Percentiles rank a stretch among this genome's conserved stretches.
phyloP scores from a whole-genome alignment of 2,888 invertebrate species.

The Cenopis cana region DNA sequence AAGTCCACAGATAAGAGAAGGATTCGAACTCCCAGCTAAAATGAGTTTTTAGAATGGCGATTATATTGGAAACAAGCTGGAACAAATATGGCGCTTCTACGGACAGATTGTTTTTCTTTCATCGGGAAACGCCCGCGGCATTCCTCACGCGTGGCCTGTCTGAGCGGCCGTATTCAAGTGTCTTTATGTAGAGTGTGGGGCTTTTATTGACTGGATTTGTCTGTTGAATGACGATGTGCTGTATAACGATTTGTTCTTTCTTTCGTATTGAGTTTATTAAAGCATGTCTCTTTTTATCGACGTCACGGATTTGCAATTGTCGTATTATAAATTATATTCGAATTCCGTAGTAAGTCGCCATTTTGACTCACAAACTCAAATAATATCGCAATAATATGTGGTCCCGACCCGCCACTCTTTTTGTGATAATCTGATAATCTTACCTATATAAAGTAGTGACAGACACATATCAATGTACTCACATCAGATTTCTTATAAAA shows the following conservation, averaged over 20 bases:
- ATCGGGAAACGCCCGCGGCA: conserved; percentile 31
- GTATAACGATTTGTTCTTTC: background rate
- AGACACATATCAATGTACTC: too few species aligned
- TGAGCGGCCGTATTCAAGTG: conserved; percentile 22
- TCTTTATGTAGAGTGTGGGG: conserved; percentile 17
- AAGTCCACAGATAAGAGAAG: conserved; percentile 16
- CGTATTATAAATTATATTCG: too few species aligned
- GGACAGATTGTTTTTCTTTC: conserved; percentile 43
- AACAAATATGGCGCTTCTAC: conserved; percentile 39
- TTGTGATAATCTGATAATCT: too few species aligned
- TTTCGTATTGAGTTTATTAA: background rate
- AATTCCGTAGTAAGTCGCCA: too few species aligned
- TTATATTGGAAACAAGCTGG: conserved; percentile 43
- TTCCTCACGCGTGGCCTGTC: conserved; percentile 38
- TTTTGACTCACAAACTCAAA: too few species aligned
- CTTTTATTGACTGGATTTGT: conserved; percentile 29
- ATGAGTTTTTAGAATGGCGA: conserved; percentile 41
- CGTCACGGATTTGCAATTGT: too few species aligned
- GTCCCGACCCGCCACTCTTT: too few species aligned
- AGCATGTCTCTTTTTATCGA: too few species aligned
- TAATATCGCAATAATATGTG: too few species aligned
- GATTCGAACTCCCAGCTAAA: conserved; percentile 21
- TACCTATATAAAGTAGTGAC: too few species aligned
- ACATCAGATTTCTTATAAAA: too few species aligned
- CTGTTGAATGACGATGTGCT: background rate